Conservation (phyloP, 1,140 invertebrate genomes). For the Uloborus diversus region DNA sequence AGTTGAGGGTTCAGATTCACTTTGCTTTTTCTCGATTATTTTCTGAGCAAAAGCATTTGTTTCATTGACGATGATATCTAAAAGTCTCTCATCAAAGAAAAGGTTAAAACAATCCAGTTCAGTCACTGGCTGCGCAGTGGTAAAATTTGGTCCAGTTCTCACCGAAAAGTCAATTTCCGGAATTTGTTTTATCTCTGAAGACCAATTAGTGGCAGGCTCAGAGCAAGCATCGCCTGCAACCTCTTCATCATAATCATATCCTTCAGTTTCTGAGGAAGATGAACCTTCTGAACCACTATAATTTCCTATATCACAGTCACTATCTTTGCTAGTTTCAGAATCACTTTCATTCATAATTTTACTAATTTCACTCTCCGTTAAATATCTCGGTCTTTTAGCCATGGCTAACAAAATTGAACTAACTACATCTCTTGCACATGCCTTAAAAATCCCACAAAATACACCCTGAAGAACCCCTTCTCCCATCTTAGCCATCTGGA, state of each 20-base stretch:
- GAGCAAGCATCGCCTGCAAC: neutral
- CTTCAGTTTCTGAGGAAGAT: neutral
- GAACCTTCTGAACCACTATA: neutral
- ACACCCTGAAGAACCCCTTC: too few relatives aligned
- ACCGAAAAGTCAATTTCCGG: neutral
- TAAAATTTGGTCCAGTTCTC: conserved; percentile 1
- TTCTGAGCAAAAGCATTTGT: neutral
- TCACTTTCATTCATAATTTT: neutral
- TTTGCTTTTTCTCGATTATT: neutral
- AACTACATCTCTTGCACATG: too few relatives aligned
- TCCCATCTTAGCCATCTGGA: too few relatives aligned
- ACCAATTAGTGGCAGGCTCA: neutral
- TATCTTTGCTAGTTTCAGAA: too few relatives aligned
- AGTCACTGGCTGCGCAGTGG: neutral
- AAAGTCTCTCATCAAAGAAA: neutral
- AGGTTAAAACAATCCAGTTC: neutral
- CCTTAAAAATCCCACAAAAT: too few relatives aligned
- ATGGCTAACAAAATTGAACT: too few relatives aligned
- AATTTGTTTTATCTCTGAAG: neutral
- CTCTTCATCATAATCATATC: neutral
- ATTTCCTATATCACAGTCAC: neutral
- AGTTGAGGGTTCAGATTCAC: neutral
- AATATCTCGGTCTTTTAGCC: neutral
- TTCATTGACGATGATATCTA: neutral
- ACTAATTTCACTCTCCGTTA: neutral